Base-by-base conservation (phyloP, 2,797 vertebrate species). In the Antrozous pallidus region DNA sequence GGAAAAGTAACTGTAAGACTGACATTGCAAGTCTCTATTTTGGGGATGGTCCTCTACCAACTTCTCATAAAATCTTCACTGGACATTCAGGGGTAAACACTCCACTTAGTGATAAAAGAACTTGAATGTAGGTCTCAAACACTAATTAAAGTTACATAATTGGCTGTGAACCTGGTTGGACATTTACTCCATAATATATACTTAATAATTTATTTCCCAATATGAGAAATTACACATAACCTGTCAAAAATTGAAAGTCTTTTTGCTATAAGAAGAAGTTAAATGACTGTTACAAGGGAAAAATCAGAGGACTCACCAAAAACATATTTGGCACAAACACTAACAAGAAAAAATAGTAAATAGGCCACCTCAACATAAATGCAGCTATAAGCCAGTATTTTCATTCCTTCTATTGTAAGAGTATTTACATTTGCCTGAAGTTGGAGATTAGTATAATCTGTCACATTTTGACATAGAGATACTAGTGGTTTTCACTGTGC, bases 81-180 rank as follows among this genome's bases (percentile, higher is more conserved):
- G 77, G 54, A 81, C 20, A 77, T 67, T 58, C n/a, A 89, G 54
- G 26, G n/a, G 38, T 51, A 81, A 92, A 83, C 56, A 86, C 82
- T 74, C 40, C 36, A 56, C 5, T 88, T 51, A 51, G 5, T 9
- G 1, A 49, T 90, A 87, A 56, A 82, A 65, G 11, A 88, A 45
- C 24, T 20, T 22, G 78, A 73, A 58, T 84, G n/a, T 42, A 33
- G 31, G 28, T 38, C 65, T 91, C 36, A 84, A 47, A 77, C 18
- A 56, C 33, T 81, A 75, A 88, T 70, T 45, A 79, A 80, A 95
- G n/a, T 88, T 77, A 71, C 24, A 71, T 77, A 40, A 67, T 86
- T 47, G 51, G 7, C 51, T 56, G 0, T 77, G 56, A 6, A 45
- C 40, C 13, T 40, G 6, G 14, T 51, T 88, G 33, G 73, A 36